Percentiles rank a stretch among this genome's conserved stretches.
These are phyloP conservation scores for Sussaba pulchella DNA, from an alignment of 2,888 invertebrate genomes.

Conservation along the genomic window DNA sequence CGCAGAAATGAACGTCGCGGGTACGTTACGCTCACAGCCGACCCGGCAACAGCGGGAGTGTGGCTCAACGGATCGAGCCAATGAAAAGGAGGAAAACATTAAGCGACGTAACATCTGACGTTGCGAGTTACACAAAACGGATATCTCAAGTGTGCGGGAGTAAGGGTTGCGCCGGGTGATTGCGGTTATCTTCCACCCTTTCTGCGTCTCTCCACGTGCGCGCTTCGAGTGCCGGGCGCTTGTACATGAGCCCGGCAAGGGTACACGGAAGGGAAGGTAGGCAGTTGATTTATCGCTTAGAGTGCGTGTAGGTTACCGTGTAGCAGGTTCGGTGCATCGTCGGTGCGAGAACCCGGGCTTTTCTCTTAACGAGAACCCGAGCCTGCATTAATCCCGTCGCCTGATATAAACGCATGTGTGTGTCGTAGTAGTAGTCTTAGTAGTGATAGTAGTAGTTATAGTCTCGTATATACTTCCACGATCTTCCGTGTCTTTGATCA, in stretches of 20 bases:
- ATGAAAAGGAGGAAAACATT: slow-evolving; percentile 48
- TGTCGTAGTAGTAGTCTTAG: background rate
- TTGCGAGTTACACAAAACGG: slow-evolving; percentile 43
- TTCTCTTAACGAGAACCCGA: slow-evolving; percentile 56
- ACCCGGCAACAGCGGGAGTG: slow-evolving; percentile 10
- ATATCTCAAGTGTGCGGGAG: slow-evolving; percentile 45
- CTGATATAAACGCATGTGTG: slow-evolving; percentile 52
- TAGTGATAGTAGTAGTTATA: too few species aligned
- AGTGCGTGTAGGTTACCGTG: slow-evolving; percentile 33
- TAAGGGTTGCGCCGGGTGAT: slow-evolving; percentile 19
- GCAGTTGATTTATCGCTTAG: slow-evolving; percentile 67
- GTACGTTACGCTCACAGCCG: background rate
- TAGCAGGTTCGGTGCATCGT: background rate
- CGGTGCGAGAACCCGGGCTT: slow-evolving; percentile 44
- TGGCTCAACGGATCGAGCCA: slow-evolving; percentile 13
- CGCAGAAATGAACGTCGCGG: slow-evolving; percentile 42
- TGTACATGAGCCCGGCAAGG: background rate
- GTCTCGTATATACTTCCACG: too few species aligned
- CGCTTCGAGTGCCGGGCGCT: background rate
- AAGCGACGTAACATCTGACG: slow-evolving; percentile 37
- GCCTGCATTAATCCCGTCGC: slow-evolving; percentile 62
- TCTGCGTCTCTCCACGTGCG: slow-evolving; percentile 3
- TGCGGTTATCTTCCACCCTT: slow-evolving; percentile 40
- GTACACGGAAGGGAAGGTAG: slow-evolving; percentile 19
- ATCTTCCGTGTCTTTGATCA: slow-evolving; percentile 52